A percentile compares a stretch with the other conserved stretches of the same genome.
These are phyloP conservation scores for Spodoptera picta DNA, from an alignment of 2,888 invertebrate species.

Conservation along the genomic window DNA sequence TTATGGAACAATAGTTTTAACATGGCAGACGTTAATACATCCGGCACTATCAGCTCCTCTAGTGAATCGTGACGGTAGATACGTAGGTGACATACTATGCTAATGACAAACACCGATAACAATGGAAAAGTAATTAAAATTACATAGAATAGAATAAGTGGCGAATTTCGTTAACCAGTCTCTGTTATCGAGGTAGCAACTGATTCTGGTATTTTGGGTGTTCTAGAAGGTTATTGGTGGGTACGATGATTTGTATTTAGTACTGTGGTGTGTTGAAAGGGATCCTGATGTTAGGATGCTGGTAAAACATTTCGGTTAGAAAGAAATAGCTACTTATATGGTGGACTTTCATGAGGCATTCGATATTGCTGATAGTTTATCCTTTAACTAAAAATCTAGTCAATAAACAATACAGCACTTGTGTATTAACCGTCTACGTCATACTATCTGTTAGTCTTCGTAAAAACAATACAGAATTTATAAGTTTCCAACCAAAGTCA, in stretches of 20 bases:
- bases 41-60: conserved; percentile 66
- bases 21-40: conserved; percentile 33
- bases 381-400: too few species aligned
- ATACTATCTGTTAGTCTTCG: conserved; percentile 1
- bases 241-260: too few species aligned
- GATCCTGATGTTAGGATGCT: too few species aligned
- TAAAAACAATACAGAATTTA: conserved; percentile 30
- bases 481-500: conserved; percentile 26
- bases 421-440: too few species aligned
- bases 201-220: conserved; percentile 9
- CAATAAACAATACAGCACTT: too few species aligned
- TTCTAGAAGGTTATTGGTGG: too few species aligned
- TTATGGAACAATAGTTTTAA: conserved; percentile 25
- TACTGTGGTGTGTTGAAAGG: too few species aligned
- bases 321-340: too few species aligned
- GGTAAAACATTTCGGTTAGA: too few species aligned
- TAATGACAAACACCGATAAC: conserved; percentile 52
- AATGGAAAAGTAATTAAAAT: conserved; percentile 50
- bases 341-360: too few species aligned
- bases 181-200: conserved; percentile 24
- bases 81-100: conserved; percentile 54
- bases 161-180: conserved; percentile 27
- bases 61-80: conserved; percentile 66
- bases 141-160: conserved; percentile 18
- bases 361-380: too few species aligned